A percentile compares a stretch with the other conserved stretches of the same genome.
These are phyloP conservation scores for Eleutherodactylus coqui DNA, from an alignment of 2,797 vertebrate genomes.

Conservation along the genomic window DNA sequence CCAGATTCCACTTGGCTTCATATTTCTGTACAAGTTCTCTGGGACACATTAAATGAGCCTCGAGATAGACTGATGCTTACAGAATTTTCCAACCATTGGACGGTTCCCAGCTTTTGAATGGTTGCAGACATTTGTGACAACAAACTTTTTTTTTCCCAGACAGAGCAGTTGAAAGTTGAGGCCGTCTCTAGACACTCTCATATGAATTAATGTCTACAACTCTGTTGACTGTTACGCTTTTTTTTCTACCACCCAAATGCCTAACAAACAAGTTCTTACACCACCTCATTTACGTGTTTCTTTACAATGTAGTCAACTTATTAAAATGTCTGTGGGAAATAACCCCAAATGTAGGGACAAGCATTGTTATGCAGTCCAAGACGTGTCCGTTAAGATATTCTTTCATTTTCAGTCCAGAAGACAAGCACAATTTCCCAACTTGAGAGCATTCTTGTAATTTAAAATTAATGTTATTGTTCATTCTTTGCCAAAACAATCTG, in stretches of 20 bases:
- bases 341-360: constrained; percentile 39
- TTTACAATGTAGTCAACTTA: background rate
- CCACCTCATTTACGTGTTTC: background rate
- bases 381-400: background rate
- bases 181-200: constrained; percentile 54
- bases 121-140: constrained; percentile 63
- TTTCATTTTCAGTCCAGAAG: background rate
- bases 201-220: constrained; percentile 62
- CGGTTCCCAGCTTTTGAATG: constrained; percentile 56
- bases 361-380: constrained; percentile 23
- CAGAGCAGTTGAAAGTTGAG: constrained; percentile 53
- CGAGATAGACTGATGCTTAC: constrained; percentile 56
- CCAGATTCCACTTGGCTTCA: constrained; percentile 51
- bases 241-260: constrained; percentile 44
- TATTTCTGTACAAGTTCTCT: constrained; percentile 38
- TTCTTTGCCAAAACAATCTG: background rate
- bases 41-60: constrained; percentile 57
- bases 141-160: constrained; percentile 61
- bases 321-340: constrained; percentile 52
- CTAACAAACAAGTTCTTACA: constrained; percentile 36
- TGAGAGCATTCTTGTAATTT: background rate
- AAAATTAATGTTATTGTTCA: background rate
- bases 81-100: constrained; percentile 56
- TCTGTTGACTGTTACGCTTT: constrained; percentile 35
- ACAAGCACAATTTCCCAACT: background rate